These are phyloP conservation scores for Atrichornis clamosus DNA, from an alignment of 2,113 vertebrate genomes.

Conservation along the genomic window DNA sequence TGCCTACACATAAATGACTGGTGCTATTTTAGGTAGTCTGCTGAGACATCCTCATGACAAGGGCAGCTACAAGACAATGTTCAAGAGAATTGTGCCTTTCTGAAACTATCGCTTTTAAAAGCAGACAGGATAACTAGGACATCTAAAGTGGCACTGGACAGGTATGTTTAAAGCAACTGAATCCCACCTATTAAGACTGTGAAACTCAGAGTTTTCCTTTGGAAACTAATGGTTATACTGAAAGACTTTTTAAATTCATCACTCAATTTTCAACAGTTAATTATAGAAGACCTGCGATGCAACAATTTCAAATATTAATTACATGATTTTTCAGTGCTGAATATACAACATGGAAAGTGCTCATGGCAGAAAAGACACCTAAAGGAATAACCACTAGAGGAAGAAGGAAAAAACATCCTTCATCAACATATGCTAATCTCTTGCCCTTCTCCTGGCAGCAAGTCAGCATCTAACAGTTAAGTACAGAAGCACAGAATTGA, in stretches of 20 bases:
- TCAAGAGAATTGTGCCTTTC: not conserved
- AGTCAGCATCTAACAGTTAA: not conserved
- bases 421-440: not conserved
- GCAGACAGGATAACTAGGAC: not conserved
- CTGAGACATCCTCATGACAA: constrained; percentile 31
- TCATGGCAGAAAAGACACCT: not conserved
- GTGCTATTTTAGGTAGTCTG: constrained; percentile 24
- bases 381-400: not conserved
- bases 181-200: not conserved
- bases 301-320: not conserved
- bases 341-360: not conserved
- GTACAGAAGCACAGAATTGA: not conserved
- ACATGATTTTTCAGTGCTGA: not conserved
- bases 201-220: not conserved
- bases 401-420: not conserved
- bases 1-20: constrained; percentile 14
- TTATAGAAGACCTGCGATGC: not conserved
- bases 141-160: not conserved
- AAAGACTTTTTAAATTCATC: not conserved
- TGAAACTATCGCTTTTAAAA: not conserved
- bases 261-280: not conserved
- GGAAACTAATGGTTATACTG: not conserved
- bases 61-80: not conserved
- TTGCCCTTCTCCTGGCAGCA: not conserved
- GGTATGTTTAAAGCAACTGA: not conserved